Base-by-base conservation (phyloP, 2,797 vertebrate genomes). In the Centroberyx gerrardi region DNA sequence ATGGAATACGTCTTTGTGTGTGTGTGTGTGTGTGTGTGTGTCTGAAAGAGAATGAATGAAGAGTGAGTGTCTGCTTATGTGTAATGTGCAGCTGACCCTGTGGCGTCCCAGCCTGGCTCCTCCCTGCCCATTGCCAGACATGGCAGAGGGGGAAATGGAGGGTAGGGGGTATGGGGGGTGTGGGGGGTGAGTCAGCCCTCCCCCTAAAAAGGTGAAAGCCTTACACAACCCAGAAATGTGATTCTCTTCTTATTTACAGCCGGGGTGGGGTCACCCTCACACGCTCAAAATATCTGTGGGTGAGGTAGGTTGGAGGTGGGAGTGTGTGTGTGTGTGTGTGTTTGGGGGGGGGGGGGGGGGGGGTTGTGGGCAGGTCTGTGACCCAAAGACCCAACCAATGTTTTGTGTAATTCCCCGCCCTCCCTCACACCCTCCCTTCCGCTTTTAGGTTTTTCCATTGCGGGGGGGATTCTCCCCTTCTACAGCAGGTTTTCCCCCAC, bases 191-290 rank as follows among this genome's bases (percentile, higher is more conserved):
- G 33, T 28, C 10, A 65, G 59, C 44, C 12, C 52, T 64, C 17
- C 62, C 33, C 22, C 62, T 18, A 5, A 42, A 55, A 70, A 85
- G 74, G 65, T 83, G 78, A 88, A 74, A 59, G 17, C 38, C 31
- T 89, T 79, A 82, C 79, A 87, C 82, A 82, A 81, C 80, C 54
- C 67, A 46, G 63, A 65, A 81, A 84, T 84, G 81, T 80, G 85
- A 85, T 60, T 59, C 73, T 59, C 64, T 49, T 74, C 63, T 86
- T 81, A 73, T 86, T 78, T 64, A 78, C 68, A 74, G 68, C 76
- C 48, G 77, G 17, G 10, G 18, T 3, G 65, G 81, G 86, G 78
- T 90, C 81, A 87, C 69, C 52, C 63, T 71, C 81, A 69, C 71
- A 38, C 1, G 66, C 86, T 76, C 15, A 76, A 87, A 91, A 92